Conservation (phyloP, 2,888 invertebrate genomes). For the Philereme vetulata region DNA sequence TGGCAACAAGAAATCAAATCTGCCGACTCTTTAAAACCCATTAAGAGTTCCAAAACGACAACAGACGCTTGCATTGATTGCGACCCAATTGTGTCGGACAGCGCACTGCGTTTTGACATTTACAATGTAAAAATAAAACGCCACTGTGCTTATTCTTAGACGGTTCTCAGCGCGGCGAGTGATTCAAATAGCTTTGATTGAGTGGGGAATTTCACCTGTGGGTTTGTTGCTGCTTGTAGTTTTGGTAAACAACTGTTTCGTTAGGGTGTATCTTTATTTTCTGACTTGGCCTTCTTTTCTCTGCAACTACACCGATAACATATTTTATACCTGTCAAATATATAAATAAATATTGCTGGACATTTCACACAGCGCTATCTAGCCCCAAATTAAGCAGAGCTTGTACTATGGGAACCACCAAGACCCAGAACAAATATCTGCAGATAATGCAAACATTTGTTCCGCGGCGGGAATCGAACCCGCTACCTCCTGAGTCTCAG, state of each 20-base stretch:
- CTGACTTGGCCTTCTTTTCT: too few species aligned
- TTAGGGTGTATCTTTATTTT: background rate
- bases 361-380: too few species aligned
- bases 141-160: constrained; percentile 32
- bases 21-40: background rate
- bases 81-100: constrained; percentile 34
- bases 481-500: too few species aligned
- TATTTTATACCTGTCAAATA: too few species aligned
- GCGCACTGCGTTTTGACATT: constrained; percentile 35
- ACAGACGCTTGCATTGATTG: constrained; percentile 22
- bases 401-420: too few species aligned
- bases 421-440: too few species aligned
- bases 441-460: too few species aligned
- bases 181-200: constrained; percentile 21
- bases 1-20: too few species aligned
- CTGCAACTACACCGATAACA: too few species aligned
- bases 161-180: constrained; percentile 14
- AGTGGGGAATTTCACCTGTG: constrained; percentile 25
- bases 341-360: too few species aligned
- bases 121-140: constrained; percentile 38
- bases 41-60: constrained; percentile 12
- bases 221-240: background rate
- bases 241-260: background rate
- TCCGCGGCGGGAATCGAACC: too few species aligned
- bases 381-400: too few species aligned